These are phyloP conservation scores for Eonycteris spelaea DNA, from an alignment of 2,113 vertebrate species.

Conservation along the genomic window DNA sequence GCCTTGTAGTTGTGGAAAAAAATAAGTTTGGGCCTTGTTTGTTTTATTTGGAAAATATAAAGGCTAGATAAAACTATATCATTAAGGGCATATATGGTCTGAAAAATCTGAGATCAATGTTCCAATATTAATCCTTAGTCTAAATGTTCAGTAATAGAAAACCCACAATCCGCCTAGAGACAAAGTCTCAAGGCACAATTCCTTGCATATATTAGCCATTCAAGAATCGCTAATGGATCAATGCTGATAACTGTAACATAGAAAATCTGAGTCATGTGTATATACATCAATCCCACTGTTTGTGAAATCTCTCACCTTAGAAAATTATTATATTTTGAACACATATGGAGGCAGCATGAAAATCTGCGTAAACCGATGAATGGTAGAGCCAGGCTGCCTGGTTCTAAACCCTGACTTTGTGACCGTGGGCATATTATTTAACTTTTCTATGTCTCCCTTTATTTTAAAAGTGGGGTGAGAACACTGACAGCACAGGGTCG, in stretches of 20 bases:
- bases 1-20: neutral
- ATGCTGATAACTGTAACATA: neutral
- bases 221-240: neutral
- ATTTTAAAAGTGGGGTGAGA: neutral
- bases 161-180: neutral
- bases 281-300: neutral
- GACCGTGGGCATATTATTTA: neutral
- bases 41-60: neutral
- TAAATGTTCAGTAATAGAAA: neutral
- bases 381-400: neutral
- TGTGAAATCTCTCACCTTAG: neutral
- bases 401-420: neutral
- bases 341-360: neutral
- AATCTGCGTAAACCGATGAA: neutral
- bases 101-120: neutral
- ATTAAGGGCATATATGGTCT: neutral
- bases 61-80: neutral
- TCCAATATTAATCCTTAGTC: neutral
- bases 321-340: neutral
- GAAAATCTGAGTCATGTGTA: neutral
- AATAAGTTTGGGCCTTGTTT: neutral
- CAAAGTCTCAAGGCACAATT: neutral
- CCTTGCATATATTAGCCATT: neutral
- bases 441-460: neutral
- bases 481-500: neutral